Percentiles rank a stretch among this genome's conserved stretches.
These are phyloP conservation scores for Channa striata DNA, from an alignment of 2,797 vertebrate genomes.

Conservation along the genomic window DNA sequence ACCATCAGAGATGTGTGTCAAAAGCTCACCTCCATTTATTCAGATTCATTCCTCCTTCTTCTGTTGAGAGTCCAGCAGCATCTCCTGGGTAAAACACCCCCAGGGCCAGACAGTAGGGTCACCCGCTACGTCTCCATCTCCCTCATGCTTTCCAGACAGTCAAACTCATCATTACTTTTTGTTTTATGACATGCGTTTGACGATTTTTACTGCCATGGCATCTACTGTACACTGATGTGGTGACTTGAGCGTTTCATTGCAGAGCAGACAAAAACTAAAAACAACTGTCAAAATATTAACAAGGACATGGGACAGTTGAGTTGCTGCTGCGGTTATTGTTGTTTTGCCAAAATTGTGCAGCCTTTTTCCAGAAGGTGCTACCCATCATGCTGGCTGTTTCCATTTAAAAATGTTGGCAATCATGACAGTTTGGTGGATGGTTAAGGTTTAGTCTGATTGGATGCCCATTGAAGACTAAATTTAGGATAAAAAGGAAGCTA, in stretches of 20 bases:
- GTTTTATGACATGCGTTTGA: conserved; percentile 4
- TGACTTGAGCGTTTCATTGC: background rate
- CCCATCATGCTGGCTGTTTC: too few relatives aligned
- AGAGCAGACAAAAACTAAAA: background rate
- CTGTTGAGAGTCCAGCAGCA: conserved; percentile 21
- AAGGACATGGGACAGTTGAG: too few relatives aligned
- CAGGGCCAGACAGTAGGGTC: conserved; percentile 28
- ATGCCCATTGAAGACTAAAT: too few relatives aligned
- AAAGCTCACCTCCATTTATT: conserved; percentile 4
- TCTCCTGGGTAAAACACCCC: conserved; percentile 39
- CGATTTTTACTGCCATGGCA: background rate
- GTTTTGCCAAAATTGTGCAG: too few relatives aligned
- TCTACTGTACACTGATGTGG: background rate
- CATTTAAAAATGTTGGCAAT: too few relatives aligned
- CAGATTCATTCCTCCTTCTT: background rate
- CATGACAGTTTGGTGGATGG: too few relatives aligned
- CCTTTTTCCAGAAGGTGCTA: too few relatives aligned
- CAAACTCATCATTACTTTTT: background rate
- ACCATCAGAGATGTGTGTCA: conserved; percentile 22
- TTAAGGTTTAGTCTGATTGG: too few relatives aligned
- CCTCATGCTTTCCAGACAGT: conserved; percentile 4
- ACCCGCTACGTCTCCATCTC: conserved; percentile 48
- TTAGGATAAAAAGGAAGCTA: background rate
- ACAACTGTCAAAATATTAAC: too few relatives aligned
- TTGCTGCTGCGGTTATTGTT: too few relatives aligned